Base-by-base conservation (phyloP, 2,113 vertebrate species). In the Trochalopteron elliotii region DNA sequence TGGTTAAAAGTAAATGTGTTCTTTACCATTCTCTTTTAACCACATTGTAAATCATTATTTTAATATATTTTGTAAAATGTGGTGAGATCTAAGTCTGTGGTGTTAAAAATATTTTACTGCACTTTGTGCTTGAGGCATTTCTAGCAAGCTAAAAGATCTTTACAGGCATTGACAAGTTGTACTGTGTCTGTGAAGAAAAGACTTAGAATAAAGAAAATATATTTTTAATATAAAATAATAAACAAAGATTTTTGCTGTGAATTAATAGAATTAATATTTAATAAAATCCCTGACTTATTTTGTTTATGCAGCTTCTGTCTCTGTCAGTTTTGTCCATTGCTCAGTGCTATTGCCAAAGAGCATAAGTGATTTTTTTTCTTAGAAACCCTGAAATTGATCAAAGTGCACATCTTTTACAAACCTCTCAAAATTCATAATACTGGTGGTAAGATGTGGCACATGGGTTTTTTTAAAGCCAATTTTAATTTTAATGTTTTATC, bases 231-330 rank as follows among this genome's bases (percentile, higher is more conserved):
- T 75, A 80, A 37, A 71, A 77, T 77, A 92, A 97, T 92, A 96
- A 97, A 90, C 91, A 93, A 78, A 84, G 57, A 69, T 75, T 96
- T 96, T 94, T 84, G 7, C 65, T 83, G 44, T 90, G 89, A 94
- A 96, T 96, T 96, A 97, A 95, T 75, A 89, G 27, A 93, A 97
- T 95, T 90, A 97, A 97, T 96, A 96, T 97, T 96, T 97, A 86
- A 97, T 96, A 95, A 87, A 97, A 87, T 44, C 77, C 65, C 47
- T 94, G 85, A 56, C 70, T 94, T 93, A 95, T 91, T 96, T 97
- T 97, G 91, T 95, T 97, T 95, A 78, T 39, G 61, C 50, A 80
- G 59, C 65, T 92, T 93, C 67, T 91, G n/a, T 86, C 81, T 94
- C 53, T 92, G 81, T 92, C 56, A 92, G 71, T 96, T 97, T 76